A percentile compares a stretch with the other conserved stretches of the same genome.
Conservation (phyloP, 2,888 invertebrate genomes). For the Meiosimyza decipiens region DNA sequence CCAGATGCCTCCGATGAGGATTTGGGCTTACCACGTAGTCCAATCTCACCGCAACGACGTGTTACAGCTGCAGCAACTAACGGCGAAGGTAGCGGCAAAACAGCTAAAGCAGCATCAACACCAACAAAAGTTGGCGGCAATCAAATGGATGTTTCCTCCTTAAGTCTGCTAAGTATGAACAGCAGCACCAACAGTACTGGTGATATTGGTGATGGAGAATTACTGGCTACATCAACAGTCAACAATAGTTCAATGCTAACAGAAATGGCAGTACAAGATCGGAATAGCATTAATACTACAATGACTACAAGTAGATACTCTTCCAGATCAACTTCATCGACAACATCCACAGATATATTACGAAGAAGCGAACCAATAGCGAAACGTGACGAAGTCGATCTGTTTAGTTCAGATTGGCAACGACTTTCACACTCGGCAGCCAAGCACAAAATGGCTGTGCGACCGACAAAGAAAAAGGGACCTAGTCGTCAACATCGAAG, state of each 20-base stretch:
- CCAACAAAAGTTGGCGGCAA: constrained; percentile 52
- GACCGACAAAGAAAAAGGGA: constrained; percentile 80
- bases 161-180: constrained; percentile 76
- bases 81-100: constrained; percentile 9
- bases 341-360: constrained; percentile 49
- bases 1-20: constrained; percentile 80
- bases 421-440: constrained; percentile 84
- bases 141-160: constrained; percentile 64
- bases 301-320: constrained; percentile 43
- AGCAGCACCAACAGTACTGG: constrained; percentile 68
- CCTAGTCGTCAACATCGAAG: constrained; percentile 76
- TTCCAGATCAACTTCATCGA: constrained; percentile 46
- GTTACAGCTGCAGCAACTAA: constrained; percentile 38
- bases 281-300: constrained; percentile 37
- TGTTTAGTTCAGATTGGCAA: constrained; percentile 57
- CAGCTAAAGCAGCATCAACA: constrained; percentile 35
- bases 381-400: constrained; percentile 58
- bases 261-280: constrained; percentile 45
- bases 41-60: constrained; percentile 75
- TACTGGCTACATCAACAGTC: constrained; percentile 44
- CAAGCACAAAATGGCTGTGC: constrained; percentile 82
- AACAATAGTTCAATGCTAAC: constrained; percentile 44
- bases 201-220: constrained; percentile 52
- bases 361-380: constrained; percentile 41
- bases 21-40: constrained; percentile 79